Evolutionary conservation across 2,797 vertebrate species (phyloP).

Genomic region (Chromis chromis): DNA sequence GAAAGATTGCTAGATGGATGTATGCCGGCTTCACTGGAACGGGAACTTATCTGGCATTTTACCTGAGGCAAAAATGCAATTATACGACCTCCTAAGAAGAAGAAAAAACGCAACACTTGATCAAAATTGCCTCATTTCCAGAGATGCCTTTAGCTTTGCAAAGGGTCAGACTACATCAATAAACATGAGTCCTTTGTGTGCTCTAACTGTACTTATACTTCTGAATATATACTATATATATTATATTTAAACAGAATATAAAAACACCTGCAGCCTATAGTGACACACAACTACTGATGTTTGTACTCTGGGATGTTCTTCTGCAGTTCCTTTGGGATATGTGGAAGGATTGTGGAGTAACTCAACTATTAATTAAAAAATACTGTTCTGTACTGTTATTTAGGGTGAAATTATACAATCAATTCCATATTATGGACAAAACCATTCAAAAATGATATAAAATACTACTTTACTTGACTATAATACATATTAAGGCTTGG

Average conservation of each 20-base stretch:
- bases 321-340: background rate
- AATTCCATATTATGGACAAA: no score
- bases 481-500: no score
- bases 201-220: no score
- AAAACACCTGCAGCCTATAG: background rate
- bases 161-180: background rate
- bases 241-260: background rate
- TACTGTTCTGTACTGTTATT: no score
- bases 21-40: background rate
- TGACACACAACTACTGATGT: no score
- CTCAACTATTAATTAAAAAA: background rate
- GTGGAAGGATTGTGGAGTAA: background rate
- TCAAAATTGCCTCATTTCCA: constrained; percentile 30
- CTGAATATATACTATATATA: background rate
- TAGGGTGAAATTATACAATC: no score
- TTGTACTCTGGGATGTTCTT: background rate
- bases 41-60: constrained; percentile 28
- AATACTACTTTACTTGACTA: no score
- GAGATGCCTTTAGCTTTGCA: constrained; percentile 25
- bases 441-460: no score
- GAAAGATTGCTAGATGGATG: constrained; percentile 29
- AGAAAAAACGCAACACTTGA: constrained; percentile 17
- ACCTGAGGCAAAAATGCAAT: constrained; percentile 30
- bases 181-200: background rate
- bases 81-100: constrained; percentile 20